phyloP scores from a whole-genome alignment of 1,140 invertebrate genomes.

The Chlorops oryzae region DNA sequence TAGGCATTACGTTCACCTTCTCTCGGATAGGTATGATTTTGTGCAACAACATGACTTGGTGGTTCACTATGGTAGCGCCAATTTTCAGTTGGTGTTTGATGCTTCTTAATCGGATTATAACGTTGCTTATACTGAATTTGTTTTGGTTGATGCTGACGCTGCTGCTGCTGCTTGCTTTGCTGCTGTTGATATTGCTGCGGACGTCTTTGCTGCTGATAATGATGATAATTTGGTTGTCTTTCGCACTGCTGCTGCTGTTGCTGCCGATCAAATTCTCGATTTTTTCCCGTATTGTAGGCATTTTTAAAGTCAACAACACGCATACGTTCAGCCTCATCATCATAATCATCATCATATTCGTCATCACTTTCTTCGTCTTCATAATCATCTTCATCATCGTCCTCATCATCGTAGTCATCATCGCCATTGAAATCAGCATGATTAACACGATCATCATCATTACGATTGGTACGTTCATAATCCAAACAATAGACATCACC shows the following conservation, averaged over 20 bases:
- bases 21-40: neutral
- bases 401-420: constrained; percentile 28
- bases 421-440: too few species aligned
- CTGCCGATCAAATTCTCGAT: neutral
- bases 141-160: constrained; percentile 23
- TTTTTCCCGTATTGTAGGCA: neutral
- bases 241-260: constrained; percentile 21
- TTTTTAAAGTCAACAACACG: constrained; percentile 10
- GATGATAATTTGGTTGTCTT: neutral
- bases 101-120: neutral
- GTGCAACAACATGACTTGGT: too few species aligned
- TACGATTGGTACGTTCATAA: neutral
- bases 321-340: constrained; percentile 16
- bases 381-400: constrained; percentile 30
- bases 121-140: constrained; percentile 3
- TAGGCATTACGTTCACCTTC: constrained; percentile 2
- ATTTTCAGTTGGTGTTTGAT: constrained; percentile 28
- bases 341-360: constrained; percentile 20
- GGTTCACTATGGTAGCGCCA: constrained; percentile 43
- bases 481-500: constrained; percentile 7
- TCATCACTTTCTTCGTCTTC: constrained; percentile 37
- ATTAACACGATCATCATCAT: neutral
- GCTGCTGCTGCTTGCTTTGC: constrained; percentile 28
- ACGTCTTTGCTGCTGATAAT: constrained; percentile 25
- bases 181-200: constrained; percentile 21